Conservation (phyloP, 1,140 invertebrate species). For the Nasonia longicornis region DNA sequence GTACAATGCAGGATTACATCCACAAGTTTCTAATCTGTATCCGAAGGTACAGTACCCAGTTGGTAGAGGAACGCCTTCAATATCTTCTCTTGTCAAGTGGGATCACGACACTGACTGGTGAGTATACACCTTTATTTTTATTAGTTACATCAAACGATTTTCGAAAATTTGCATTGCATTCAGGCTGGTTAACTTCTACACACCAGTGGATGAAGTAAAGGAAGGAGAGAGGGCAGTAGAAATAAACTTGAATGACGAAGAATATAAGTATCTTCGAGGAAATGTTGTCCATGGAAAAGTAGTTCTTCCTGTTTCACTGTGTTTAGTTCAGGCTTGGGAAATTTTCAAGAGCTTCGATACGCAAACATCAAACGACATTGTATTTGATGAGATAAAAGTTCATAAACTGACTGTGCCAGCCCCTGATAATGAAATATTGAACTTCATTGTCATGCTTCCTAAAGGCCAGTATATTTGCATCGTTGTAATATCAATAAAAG, state of each 20-base stretch:
- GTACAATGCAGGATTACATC: constrained; percentile 71
- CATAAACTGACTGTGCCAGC: constrained; percentile 80
- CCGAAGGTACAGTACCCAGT: constrained; percentile 76
- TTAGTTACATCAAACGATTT: not conserved
- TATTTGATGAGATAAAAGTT: constrained; percentile 87
- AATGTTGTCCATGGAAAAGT: constrained; percentile 87
- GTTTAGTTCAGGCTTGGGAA: constrained; percentile 85
- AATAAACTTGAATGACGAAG: constrained; percentile 75
- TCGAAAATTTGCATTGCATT: constrained; percentile 47
- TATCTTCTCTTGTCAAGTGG: constrained; percentile 78
- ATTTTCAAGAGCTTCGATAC: constrained; percentile 79
- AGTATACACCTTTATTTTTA: constrained; percentile 50
- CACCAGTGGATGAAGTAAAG: constrained; percentile 69
- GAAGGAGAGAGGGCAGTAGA: constrained; percentile 73
- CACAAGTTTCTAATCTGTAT: constrained; percentile 72
- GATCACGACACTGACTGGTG: constrained; percentile 82
- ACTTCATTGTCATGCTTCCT: constrained; percentile 83
- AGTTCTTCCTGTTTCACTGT: constrained; percentile 88
- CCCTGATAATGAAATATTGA: constrained; percentile 74
- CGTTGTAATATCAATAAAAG: no score
- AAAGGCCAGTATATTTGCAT: constrained; percentile 70
- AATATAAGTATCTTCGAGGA: constrained; percentile 80
- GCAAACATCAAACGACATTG: constrained; percentile 76
- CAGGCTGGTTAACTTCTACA: constrained; percentile 59
- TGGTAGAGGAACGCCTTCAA: constrained; percentile 73